Percentiles rank a stretch among this genome's conserved stretches.
Evolutionary conservation across 2,113 vertebrate genomes (phyloP).

Genomic region (Crotalus tigris): DNA sequence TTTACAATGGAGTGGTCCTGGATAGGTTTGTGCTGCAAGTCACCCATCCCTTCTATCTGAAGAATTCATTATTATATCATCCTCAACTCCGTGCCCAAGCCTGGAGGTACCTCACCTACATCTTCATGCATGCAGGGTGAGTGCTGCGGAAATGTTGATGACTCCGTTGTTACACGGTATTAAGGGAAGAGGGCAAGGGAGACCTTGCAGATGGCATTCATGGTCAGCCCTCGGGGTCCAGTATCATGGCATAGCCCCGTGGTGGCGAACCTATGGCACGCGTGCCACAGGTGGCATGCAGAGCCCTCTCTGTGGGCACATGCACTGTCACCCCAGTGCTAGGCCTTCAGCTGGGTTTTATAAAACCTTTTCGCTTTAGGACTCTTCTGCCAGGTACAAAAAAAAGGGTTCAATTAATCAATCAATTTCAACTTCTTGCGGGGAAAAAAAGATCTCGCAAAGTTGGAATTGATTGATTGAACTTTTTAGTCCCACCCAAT

Average conservation of each 20-base stretch:
- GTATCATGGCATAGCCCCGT: not conserved
- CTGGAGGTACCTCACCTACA: constrained; percentile 95
- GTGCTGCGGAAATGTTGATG: constrained; percentile 50
- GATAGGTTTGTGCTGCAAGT: constrained; percentile 92
- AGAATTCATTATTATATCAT: constrained; percentile 89
- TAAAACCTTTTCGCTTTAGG: too few relatives aligned
- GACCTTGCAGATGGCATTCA: not conserved
- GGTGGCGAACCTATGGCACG: too few relatives aligned
- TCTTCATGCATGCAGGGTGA: constrained; percentile 98
- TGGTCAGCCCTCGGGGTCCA: not conserved
- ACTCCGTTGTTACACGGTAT: not conserved
- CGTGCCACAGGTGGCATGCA: too few relatives aligned
- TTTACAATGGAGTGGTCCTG: constrained; percentile 88
- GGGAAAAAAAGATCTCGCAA: too few relatives aligned
- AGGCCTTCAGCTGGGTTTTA: too few relatives aligned
- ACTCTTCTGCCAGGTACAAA: too few relatives aligned
- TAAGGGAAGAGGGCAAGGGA: not conserved
- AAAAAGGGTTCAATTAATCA: too few relatives aligned
- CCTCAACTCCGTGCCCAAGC: constrained; percentile 89
- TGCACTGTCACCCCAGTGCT: too few relatives aligned
- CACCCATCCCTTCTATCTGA: constrained; percentile 87
- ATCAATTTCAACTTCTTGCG: too few relatives aligned
- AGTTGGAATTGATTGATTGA: too few relatives aligned
- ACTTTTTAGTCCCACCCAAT: too few relatives aligned
- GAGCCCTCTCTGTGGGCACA: too few relatives aligned